Conservation (phyloP, 2,797 vertebrate genomes). For the Australoheros facetus region DNA sequence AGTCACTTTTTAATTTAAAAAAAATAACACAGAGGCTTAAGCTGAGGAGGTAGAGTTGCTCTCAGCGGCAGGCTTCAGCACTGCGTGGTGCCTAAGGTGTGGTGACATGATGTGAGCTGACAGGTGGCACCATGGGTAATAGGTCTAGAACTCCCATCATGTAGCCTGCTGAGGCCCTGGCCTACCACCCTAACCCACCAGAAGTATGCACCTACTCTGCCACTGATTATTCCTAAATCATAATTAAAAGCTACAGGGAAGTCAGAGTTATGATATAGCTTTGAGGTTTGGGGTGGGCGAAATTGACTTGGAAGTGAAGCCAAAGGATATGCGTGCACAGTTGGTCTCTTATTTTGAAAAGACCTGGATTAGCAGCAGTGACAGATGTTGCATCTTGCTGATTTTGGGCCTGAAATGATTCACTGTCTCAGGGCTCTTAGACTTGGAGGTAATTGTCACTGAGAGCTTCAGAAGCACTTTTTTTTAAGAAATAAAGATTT, state of each 20-base stretch:
- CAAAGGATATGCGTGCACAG: slow-evolving; percentile 16
- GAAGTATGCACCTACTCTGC: slow-evolving; percentile 11
- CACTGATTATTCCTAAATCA: neutral
- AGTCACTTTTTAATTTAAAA: slow-evolving; percentile 7
- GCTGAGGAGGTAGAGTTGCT: slow-evolving; percentile 41
- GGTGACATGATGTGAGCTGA: slow-evolving; percentile 72
- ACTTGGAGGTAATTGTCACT: neutral
- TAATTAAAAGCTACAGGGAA: slow-evolving; percentile 27
- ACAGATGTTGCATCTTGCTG: slow-evolving; percentile 17
- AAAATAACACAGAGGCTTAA: neutral
- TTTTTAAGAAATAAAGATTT: neutral
- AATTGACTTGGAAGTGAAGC: slow-evolving; percentile 19
- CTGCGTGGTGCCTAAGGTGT: slow-evolving; percentile 70
- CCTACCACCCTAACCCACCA: slow-evolving; percentile 38
- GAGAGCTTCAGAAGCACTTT: slow-evolving; percentile 63
- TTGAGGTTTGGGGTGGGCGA: slow-evolving; percentile 4
- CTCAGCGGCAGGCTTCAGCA: slow-evolving; percentile 67
- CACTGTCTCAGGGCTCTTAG: neutral
- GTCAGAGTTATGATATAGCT: slow-evolving; percentile 14
- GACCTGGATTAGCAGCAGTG: slow-evolving; percentile 2
- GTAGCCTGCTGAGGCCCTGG: slow-evolving; percentile 51
- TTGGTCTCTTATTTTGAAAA: slow-evolving; percentile 33
- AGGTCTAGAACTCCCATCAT: slow-evolving; percentile 64
- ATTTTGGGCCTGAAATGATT: slow-evolving; percentile 14
- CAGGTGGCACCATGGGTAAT: slow-evolving; percentile 70